Evolutionary conservation across 2,888 invertebrate genomes (phyloP), one percentile per base, ranked within the genome.

Genomic region (Exocentrus adspersus): DNA sequence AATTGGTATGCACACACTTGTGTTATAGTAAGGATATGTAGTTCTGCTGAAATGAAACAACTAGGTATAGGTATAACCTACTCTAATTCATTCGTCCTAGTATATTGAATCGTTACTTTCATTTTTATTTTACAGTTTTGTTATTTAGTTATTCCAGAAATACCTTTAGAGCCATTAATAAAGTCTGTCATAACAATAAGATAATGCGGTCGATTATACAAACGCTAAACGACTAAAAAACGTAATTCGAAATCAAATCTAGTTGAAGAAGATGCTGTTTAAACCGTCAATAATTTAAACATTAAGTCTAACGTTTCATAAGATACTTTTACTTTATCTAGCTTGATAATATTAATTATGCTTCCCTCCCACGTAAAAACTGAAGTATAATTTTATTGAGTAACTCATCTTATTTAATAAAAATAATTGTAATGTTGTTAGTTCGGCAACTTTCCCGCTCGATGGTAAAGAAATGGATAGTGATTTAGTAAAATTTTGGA

Each of bases 81-180:
- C n/a, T n/a, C n/a, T n/a, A n/a, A 5, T 37, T 5, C 12, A 6
- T 16, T 51, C 50, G 61, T 67, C 61, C 67, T 58, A 61, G 54
- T 67, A n/a, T n/a, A 46, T 62, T 46, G 1, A 28, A 14, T 17
- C 16, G 46, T 17, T 59, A 68, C 68, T 68, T 68, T 68, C 65
- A 62, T 68, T 68, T 68, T 65, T 63, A 61, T 64, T 64, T 60
- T 19, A 54, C n/a, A n/a, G n/a, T n/a, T n/a, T n/a, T n/a, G n/a
- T n/a, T n/a, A n/a, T n/a, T n/a, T n/a, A n/a, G n/a, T n/a, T 37
- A 5, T 37, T 37, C 2, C 10, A 14, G 37, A 5, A 3, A 12
- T 12, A 37, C n/a, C 12, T 3, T 12, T 10, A 4, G 2, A 37
- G 37, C n/a, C 4, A 37, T 2, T 14, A 2, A 14, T 37, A 37